Base-by-base conservation (phyloP, 2,888 invertebrate genomes). In the Sussaba pulchella region DNA sequence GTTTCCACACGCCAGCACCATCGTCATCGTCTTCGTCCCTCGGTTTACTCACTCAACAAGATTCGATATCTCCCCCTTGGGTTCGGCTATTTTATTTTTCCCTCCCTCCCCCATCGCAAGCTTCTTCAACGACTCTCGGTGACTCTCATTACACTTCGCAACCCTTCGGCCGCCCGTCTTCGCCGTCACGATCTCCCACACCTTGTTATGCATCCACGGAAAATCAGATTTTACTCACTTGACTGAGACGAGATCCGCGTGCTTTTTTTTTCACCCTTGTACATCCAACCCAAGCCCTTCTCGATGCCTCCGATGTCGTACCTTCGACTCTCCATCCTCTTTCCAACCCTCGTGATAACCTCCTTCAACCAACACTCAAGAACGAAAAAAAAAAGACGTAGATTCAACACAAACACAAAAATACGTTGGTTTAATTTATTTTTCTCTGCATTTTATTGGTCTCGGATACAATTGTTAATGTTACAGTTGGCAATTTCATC, bases 401-500 rank as follows among this genome's bases (percentile, higher is more conserved):
- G 31, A 31, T 5, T 31, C 31, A 31, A 31, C n/a, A n/a, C n/a
- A n/a, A 31, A 31, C 31, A 6, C 31, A 31, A 31, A 6, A 31
- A 31, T 31, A 31, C 31, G 31, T 5, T 31, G 31, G 6, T 24
- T 31, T 24, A 26, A 43, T 50, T 67, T 21, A 21, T 59, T 78
- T 81, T 82, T 75, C 50, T 82, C 75, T 82, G 83, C 78, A 84
- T 88, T 89, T 91, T 91, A 91, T 91, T 91, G 89, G 88, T 90
- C 81, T 81, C 88, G 87, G 86, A 88, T 90, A 91, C 87, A 91
- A 84, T 89, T 66, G 84, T 89, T 87, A 88, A 90, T 88, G 86
- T 83, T 90, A 91, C 88, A 89, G 83, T 90, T 88, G 89, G 88
- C 87, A 89, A 88, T 88, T 90, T 88, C 82, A 86, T 90, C 88